Base-by-base conservation (phyloP, 2,888 invertebrate species). In the Hedya salicella region DNA sequence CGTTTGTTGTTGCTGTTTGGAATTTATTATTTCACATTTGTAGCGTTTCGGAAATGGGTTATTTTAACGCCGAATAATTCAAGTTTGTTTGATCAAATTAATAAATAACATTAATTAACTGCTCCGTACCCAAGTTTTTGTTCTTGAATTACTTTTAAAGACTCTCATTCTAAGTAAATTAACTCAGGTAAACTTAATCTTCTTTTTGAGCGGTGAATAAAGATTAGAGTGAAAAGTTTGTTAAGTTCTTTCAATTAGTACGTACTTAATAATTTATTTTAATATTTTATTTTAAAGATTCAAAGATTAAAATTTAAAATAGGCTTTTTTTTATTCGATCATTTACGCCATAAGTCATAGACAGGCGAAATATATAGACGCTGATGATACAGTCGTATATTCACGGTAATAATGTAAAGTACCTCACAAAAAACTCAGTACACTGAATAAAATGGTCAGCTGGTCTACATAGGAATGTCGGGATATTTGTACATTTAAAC, bases 1-100 rank as follows among this genome's bases (percentile, higher is more conserved):
- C 21, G 42, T 52, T 16, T 65, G 36, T 59, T 64, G 25, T 65
- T 59, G 36, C 50, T 13, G 56, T n/a, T 63, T 3, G 11, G n/a
- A 39, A 60, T 42, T 59, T 36, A 25, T 25, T 57, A 57, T 50
- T 42, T 56, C n/a, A 14, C 32, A 19, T 30, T 30, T 64, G 17
- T 57, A 36, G 48, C 17, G 30, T 46, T 36, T 49, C 14, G 9
- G 11, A 9, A 46, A 52, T 50, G 17, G 49, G n/a, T 13, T 13
- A 17, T 3, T 40, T 40, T 21, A n/a, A 30, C 14, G 25, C 30
- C 11, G 21, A 57, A 21, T n/a, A 40, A n/a, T n/a, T n/a, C n/a
- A 59, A 62, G 16, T 48, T 48, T 13, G 16, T 62, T 62, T 54
- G 17, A 39, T 46, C 2, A 30, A 48, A 19, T 49, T 49, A 36